A percentile compares a stretch with the other conserved stretches of the same genome.
These are phyloP conservation scores for Drosophila colorata DNA, from an alignment of 2,888 invertebrate species.

Conservation along the genomic window DNA sequence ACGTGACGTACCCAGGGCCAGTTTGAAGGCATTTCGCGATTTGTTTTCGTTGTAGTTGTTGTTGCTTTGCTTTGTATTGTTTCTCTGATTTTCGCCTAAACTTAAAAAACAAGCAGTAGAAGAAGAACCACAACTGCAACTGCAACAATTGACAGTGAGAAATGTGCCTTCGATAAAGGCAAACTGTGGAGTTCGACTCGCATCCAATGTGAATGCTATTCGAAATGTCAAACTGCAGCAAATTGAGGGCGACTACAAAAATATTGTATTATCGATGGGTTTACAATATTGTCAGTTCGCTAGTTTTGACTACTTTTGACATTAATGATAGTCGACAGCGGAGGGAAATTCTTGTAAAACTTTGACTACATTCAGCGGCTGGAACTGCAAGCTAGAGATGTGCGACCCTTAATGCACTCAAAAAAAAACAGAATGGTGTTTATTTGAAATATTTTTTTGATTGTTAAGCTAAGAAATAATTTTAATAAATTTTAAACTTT, in stretches of 20 bases:
- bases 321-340: constrained; percentile 62
- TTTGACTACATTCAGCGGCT: constrained; percentile 22
- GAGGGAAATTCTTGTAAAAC: constrained; percentile 38
- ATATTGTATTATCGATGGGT: constrained; percentile 69
- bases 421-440: too few relatives aligned
- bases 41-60: constrained; percentile 16
- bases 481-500: too few relatives aligned
- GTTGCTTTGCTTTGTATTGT: constrained; percentile 15
- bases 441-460: too few relatives aligned
- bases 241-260: constrained; percentile 55
- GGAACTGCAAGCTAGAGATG: constrained; percentile 17
- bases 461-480: too few relatives aligned
- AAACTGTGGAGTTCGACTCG: constrained; percentile 14
- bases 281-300: constrained; percentile 70
- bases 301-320: constrained; percentile 69
- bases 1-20: constrained; percentile 59
- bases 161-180: constrained; percentile 53
- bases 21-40: constrained; percentile 49
- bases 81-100: constrained; percentile 9
- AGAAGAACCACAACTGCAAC: constrained; percentile 29
- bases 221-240: constrained; percentile 52
- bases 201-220: constrained; percentile 37
- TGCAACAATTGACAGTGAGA: constrained; percentile 65
- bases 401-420: neutral
- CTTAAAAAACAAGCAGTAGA: neutral